Evolutionary conservation across 2,888 invertebrate genomes (phyloP).

Genomic region (Odontocerum albicorne): DNA sequence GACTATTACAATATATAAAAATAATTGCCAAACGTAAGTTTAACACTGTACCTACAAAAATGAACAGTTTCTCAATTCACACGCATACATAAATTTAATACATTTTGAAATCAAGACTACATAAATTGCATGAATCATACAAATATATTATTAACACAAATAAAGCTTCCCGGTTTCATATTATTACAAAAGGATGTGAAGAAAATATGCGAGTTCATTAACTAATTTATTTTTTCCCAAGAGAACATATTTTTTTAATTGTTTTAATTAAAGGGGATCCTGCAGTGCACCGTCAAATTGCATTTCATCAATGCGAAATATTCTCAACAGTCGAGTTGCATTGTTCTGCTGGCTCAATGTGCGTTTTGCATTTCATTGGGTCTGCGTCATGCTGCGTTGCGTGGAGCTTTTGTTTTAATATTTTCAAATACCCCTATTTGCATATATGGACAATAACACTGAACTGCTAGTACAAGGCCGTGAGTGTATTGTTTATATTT

Average conservation of each 20-base stretch:
- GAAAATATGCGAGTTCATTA: neutral
- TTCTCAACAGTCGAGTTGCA: neutral
- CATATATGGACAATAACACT: slow-evolving; percentile 12
- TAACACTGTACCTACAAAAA: too few relatives aligned
- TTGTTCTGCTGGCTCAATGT: slow-evolving; percentile 8
- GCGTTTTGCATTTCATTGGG: neutral
- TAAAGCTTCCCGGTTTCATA: too few relatives aligned
- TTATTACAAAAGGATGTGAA: too few relatives aligned
- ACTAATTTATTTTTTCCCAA: neutral
- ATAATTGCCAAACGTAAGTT: too few relatives aligned
- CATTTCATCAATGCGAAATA: slow-evolving; percentile 4
- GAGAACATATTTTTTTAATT: neutral
- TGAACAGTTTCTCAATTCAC: too few relatives aligned
- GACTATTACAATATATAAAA: too few relatives aligned
- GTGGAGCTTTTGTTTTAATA: slow-evolving; percentile 13
- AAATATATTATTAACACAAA: too few relatives aligned
- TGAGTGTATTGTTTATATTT: too few relatives aligned
- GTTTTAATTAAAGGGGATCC: neutral
- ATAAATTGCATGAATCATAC: too few relatives aligned
- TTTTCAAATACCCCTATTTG: slow-evolving; percentile 11
- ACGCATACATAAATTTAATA: too few relatives aligned
- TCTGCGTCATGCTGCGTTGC: slow-evolving; percentile 9
- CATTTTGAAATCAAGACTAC: too few relatives aligned
- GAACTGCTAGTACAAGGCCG: slow-evolving; percentile 5
- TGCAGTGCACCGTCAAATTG: neutral